phyloP scores from a whole-genome alignment of 2,113 vertebrate genomes.

The Prionailurus viverrinus region DNA sequence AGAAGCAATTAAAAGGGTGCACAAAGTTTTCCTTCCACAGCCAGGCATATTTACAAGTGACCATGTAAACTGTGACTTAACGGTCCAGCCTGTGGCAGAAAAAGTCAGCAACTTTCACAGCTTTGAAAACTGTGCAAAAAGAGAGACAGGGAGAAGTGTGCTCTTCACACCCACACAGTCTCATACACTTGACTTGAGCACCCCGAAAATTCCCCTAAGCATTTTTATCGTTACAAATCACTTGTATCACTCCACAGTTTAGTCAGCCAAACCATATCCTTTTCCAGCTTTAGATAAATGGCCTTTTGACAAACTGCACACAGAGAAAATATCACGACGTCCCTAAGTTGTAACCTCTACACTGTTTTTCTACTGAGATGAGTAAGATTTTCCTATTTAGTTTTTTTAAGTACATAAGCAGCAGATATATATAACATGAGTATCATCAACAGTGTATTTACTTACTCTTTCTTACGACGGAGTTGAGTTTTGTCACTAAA shows the following conservation, averaged over 20 bases:
- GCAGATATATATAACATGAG: slow-evolving; percentile 77
- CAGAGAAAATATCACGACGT: slow-evolving; percentile 83
- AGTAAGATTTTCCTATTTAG: slow-evolving; percentile 90
- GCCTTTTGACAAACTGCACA: slow-evolving; percentile 87
- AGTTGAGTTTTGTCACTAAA: slow-evolving; percentile 55
- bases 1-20: not conserved
- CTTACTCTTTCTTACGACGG: slow-evolving; percentile 22
- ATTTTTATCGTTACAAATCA: slow-evolving; percentile 86
- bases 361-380: slow-evolving; percentile 89
- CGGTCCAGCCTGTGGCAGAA: slow-evolving; percentile 63
- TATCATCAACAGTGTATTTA: slow-evolving; percentile 72
- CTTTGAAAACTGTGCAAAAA: slow-evolving; percentile 78
- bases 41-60: slow-evolving; percentile 47
- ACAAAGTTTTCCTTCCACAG: not conserved
- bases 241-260: slow-evolving; percentile 87
- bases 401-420: slow-evolving; percentile 80
- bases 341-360: slow-evolving; percentile 84
- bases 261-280: slow-evolving; percentile 90
- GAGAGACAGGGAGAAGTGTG: slow-evolving; percentile 52
- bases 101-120: slow-evolving; percentile 85
- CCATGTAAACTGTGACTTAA: slow-evolving; percentile 60
- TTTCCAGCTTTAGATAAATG: slow-evolving; percentile 87
- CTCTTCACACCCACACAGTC: slow-evolving; percentile 86
- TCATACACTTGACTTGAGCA: slow-evolving; percentile 73
- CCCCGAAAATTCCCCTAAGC: slow-evolving; percentile 89